Conservation (phyloP, 2,797 vertebrate genomes). For the Bradypodion ventrale region DNA sequence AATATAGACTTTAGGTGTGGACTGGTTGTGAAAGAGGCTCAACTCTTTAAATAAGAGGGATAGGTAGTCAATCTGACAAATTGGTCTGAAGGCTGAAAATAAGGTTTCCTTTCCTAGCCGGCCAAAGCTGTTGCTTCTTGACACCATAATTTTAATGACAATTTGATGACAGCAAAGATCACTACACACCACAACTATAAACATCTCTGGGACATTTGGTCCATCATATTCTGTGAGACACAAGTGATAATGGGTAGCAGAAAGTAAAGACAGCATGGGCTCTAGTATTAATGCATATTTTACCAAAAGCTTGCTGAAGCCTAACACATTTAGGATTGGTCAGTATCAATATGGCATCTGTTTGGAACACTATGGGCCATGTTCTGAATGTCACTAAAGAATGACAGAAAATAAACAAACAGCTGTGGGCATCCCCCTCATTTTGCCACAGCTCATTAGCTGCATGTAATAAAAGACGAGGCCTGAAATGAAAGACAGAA, state of each 20-base stretch:
- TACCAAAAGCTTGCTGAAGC: not conserved
- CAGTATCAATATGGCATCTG: not conserved
- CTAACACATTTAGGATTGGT: not conserved
- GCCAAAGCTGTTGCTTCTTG: not conserved
- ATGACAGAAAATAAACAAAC: not conserved
- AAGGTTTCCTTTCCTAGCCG: not conserved
- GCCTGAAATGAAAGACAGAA: constrained; percentile 4
- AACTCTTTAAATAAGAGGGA: not conserved
- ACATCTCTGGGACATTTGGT: not conserved
- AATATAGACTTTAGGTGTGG: not conserved
- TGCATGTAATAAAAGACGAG: not conserved
- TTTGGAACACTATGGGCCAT: too few species aligned
- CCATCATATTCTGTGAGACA: not conserved
- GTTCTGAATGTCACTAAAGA: not conserved
- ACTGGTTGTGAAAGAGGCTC: not conserved
- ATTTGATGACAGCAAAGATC: not conserved
- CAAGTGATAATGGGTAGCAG: not conserved
- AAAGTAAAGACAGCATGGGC: not conserved
- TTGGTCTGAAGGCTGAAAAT: not conserved
- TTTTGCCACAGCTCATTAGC: not conserved
- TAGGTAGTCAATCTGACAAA: not conserved
- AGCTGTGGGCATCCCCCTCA: not conserved
- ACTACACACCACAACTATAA: not conserved
- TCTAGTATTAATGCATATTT: not conserved
- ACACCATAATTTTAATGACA: not conserved